Evolutionary conservation across 2,888 invertebrate genomes (phyloP).

Genomic region (Drosophila kambysellisi): DNA sequence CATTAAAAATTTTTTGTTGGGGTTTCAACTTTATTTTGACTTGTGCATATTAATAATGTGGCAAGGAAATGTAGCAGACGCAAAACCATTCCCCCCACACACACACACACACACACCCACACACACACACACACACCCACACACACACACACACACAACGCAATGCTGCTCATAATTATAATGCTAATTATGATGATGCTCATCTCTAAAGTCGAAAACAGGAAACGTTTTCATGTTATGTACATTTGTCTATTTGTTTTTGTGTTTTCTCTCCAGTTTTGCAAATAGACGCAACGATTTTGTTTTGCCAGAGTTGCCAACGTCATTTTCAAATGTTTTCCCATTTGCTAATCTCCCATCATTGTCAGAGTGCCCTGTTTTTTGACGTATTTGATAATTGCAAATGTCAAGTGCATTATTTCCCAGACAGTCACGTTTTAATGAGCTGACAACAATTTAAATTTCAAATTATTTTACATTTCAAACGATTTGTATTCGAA

Average conservation of each 20-base stretch:
- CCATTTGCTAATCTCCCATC: conserved; percentile 31
- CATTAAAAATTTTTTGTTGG: conserved; percentile 54
- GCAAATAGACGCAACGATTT: conserved; percentile 5
- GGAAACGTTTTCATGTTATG: conserved; percentile 40
- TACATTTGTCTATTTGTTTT: conserved; percentile 39
- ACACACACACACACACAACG: not conserved
- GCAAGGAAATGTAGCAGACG: conserved; percentile 51
- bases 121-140: not conserved
- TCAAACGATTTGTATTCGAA: not conserved
- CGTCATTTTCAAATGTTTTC: not conserved
- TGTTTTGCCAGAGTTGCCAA: conserved; percentile 23
- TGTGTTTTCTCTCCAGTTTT: not conserved
- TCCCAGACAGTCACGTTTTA: conserved; percentile 42
- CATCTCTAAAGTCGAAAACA: conserved; percentile 42
- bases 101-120: not conserved
- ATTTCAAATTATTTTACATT: conserved; percentile 25
- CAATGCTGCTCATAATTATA: conserved; percentile 20
- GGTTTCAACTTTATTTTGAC: conserved; percentile 61
- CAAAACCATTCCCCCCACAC: conserved; percentile 6
- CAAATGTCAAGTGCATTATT: conserved; percentile 46
- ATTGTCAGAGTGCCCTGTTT: conserved; percentile 26
- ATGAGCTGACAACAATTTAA: conserved; percentile 45
- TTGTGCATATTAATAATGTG: conserved; percentile 60
- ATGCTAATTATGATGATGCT: conserved; percentile 27
- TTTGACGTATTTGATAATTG: conserved; percentile 33